Conservation (phyloP, 2,797 vertebrate genomes). For the Bradypodion pumilum region DNA sequence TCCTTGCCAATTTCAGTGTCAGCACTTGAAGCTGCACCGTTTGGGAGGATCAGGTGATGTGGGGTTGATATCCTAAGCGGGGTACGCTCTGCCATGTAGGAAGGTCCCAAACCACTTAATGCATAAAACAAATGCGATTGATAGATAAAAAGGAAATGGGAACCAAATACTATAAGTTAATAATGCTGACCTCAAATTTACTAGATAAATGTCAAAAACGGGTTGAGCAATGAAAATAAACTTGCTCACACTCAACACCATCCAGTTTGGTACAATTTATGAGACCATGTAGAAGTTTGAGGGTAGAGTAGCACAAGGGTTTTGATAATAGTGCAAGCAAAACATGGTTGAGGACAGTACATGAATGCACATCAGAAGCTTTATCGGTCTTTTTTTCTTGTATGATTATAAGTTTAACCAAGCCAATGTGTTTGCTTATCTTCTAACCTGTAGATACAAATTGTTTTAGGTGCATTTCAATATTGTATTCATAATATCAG, state of each 20-base stretch:
- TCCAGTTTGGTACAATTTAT: neutral
- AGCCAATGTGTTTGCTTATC: neutral
- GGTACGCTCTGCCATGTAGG: no score
- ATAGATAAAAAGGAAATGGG: neutral
- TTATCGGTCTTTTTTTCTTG: neutral
- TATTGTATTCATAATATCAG: neutral
- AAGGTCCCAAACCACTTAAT: no score
- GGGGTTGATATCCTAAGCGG: no score
- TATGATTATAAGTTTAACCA: neutral
- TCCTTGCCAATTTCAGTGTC: no score
- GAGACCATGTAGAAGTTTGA: conserved; percentile 32
- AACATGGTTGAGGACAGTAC: conserved; percentile 14
- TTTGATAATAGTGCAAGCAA: conserved; percentile 26
- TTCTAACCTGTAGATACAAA: neutral
- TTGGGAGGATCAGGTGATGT: no score
- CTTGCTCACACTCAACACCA: neutral
- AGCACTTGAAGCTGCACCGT: no score
- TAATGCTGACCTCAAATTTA: conserved; percentile 18
- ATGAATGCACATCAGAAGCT: conserved; percentile 23
- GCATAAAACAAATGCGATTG: neutral
- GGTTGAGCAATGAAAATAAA: conserved; percentile 5
- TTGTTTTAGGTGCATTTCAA: neutral
- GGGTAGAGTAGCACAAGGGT: conserved; percentile 43
- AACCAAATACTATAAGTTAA: conserved; percentile 11
- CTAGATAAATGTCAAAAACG: neutral